A percentile compares a stretch with the other conserved stretches of the same genome.
Evolutionary conservation across 2,888 invertebrate genomes (phyloP).

Genomic region (Neoaliturus tenellus): DNA sequence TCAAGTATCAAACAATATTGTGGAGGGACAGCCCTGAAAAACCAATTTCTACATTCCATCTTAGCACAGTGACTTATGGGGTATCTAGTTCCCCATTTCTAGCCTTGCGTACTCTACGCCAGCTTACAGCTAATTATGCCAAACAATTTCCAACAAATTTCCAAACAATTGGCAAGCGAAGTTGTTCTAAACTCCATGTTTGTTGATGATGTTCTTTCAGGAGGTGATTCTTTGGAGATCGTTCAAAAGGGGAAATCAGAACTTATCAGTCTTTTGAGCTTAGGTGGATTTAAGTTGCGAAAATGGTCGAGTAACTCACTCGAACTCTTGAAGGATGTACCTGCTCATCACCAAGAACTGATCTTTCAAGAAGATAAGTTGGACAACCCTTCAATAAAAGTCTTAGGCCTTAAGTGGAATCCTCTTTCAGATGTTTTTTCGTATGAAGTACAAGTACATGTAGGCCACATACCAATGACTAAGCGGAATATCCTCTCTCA

Average conservation of each 20-base stretch:
- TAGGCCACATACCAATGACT: conserved; percentile 21
- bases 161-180: conserved; percentile 55
- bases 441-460: conserved; percentile 32
- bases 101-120: conserved; percentile 43
- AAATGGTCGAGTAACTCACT: conserved; percentile 54
- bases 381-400: conserved; percentile 43
- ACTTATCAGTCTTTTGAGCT: conserved; percentile 34
- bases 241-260: conserved; percentile 59
- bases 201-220: conserved; percentile 65
- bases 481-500: conserved; percentile 65
- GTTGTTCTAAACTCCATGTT: conserved; percentile 62
- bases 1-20: conserved; percentile 9
- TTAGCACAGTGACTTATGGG: conserved; percentile 53
- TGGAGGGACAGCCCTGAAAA: background rate
- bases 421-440: conserved; percentile 54
- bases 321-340: conserved; percentile 43
- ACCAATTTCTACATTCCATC: conserved; percentile 15
- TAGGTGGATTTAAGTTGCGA: conserved; percentile 53
- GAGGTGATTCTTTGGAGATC: conserved; percentile 59
- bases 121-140: conserved; percentile 60
- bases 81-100: conserved; percentile 54
- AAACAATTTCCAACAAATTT: conserved; percentile 58
- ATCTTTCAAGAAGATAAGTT: background rate
- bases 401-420: conserved; percentile 57
- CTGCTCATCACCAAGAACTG: conserved; percentile 26